Base-by-base conservation (phyloP, 1,140 invertebrate genomes). In the Aleiodes sp. region DNA sequence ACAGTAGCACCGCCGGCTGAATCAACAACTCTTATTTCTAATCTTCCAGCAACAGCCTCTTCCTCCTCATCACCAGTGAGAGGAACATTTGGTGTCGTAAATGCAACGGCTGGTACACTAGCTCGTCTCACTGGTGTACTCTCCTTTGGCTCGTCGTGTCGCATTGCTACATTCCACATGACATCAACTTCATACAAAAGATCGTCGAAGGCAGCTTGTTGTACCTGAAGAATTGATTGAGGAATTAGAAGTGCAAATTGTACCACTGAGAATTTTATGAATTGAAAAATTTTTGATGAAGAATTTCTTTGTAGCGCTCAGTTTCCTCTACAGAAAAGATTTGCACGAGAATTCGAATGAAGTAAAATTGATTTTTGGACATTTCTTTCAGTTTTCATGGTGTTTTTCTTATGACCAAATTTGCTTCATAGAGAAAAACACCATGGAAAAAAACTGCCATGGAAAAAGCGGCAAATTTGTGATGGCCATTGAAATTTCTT, bases 151-250 rank as follows among this genome's bases (percentile, higher is more conserved):
- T 83, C 79, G 19, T 83, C 78, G 41, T 81, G 72, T 64, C 88
- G 81, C 6, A 84, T 84, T 6, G 88, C 90, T 10, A 96, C 89
- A 80, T 95, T 95, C 43, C 94, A 87, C 88, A 93, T 93, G 19
- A 96, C 91, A 83, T 96, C 94, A 43, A 96, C 89, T 66, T 92
- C 88, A 83, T 94, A 96, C 0, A 93, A 86, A 70, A 91, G 88
- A 81, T 95, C 92, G 79, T 95, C 94, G 82, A 96, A 94, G 9
- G 93, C 91, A 19, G 94, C 94, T 85, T 95, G 93, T 81, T 95
- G 94, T 24, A 95, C 75, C 88, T 89, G 56, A 26, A 74, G 71
- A 37, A 75, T 61, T 29, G 69, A 68, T 68, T 70, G 56, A 75
- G 70, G 33, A 70, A 64, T 66, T 19, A 62, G 31, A 43, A 28